Evolutionary conservation across 2,113 vertebrate species (phyloP), one percentile per base, ranked within the genome.

Genomic region (Sapayoa aenigma): DNA sequence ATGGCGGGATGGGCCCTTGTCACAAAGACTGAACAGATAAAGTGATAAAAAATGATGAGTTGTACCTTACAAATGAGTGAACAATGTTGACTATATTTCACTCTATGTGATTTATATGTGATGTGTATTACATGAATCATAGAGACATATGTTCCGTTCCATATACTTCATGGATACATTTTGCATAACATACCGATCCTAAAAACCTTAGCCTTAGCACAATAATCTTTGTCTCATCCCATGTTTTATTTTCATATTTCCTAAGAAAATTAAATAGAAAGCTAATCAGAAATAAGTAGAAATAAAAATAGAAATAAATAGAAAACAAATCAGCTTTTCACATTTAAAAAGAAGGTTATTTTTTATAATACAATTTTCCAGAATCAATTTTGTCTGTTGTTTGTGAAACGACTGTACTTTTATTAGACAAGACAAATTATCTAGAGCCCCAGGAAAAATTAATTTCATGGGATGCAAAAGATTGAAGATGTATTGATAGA

Each of bases 401-500:
- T 79, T 88, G 66, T 88, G 81, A 94, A 95, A 94, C 52, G 56
- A 75, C 72, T 89, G 20, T 76, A 84, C 84, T 96, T 97, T 95
- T 78, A 95, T 92, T 96, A 94, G 49, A 89, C 37, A 94, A 91
- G 56, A 85, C 83, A 89, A 96, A 96, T 95, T 96, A 96, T 77
- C 83, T 78, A 76, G 73, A 96, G 86, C 80, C 80, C 58, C 73
- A 95, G 94, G 94, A 97, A 97, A 97, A 97, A 97, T 79, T 87
- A 97, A 96, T 82, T 79, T 95, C 83, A 90, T n/a, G 52, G 78
- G 89, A 97, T 56, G 79, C 56, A 22, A 94, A 92, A 95, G 75
- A 94, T 62, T 95, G 79, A 94, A 93, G 94, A 88, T 58, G 82
- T 90, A 87, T 69, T 93, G 93, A 91, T 62, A 93, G 73, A 73